A percentile compares a stretch with the other conserved stretches of the same genome.
Evolutionary conservation across 2,888 invertebrate genomes (phyloP).

Genomic region (Criorhina ranunculi): DNA sequence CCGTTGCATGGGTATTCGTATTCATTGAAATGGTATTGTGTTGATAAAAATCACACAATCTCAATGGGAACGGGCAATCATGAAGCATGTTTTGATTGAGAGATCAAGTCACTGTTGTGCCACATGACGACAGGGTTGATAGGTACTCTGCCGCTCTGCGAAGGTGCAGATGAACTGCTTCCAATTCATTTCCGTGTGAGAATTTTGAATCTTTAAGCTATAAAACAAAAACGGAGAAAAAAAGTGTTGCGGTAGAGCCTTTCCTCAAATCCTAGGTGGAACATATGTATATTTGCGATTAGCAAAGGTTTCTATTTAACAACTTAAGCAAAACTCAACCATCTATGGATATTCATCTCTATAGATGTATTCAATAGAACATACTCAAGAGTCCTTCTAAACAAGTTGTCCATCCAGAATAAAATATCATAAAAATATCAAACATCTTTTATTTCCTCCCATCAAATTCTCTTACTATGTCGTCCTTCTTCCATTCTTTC

Average conservation of each 20-base stretch:
- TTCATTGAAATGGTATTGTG: not conserved
- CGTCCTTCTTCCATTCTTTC: slow-evolving; percentile 31
- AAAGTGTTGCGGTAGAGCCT: not conserved
- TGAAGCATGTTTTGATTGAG: not conserved
- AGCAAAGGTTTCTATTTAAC: too few species aligned
- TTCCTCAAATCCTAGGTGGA: too few species aligned
- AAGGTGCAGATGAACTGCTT: not conserved
- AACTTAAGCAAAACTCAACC: too few species aligned
- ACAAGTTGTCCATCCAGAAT: slow-evolving; percentile 1
- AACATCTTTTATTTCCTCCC: slow-evolving; percentile 22
- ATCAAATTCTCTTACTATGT: slow-evolving; percentile 41
- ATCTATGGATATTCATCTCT: too few species aligned
- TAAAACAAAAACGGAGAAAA: not conserved
- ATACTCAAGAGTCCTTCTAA: not conserved
- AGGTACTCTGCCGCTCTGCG: slow-evolving; percentile 2
- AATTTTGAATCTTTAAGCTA: not conserved
- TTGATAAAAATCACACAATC: not conserved
- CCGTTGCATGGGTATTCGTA: slow-evolving; percentile 3
- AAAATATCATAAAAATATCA: slow-evolving; percentile 32
- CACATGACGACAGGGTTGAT: not conserved
- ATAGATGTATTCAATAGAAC: too few species aligned
- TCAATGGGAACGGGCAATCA: not conserved
- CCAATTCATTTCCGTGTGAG: not conserved
- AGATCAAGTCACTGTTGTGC: slow-evolving; percentile 2
- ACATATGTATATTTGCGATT: too few species aligned